Percentiles rank a stretch among this genome's conserved stretches.
Evolutionary conservation across 2,113 vertebrate species (phyloP).

Genomic region (Pongo abelii): DNA sequence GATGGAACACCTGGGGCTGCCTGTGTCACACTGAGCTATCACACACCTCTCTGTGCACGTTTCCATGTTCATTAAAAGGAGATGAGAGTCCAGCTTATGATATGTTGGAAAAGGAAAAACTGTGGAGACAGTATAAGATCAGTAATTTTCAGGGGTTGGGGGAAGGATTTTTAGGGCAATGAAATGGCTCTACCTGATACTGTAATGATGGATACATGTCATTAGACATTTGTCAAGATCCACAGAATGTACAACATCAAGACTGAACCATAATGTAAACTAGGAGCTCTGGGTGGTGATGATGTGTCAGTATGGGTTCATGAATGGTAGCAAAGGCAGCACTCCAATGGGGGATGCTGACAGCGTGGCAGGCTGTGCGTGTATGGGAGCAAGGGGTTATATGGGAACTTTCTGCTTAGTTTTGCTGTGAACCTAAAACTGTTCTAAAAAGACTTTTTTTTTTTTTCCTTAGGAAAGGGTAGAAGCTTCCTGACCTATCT

Average conservation of each 20-base stretch:
- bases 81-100: neutral
- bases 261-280: neutral
- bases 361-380: fast-evolving
- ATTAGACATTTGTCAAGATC: neutral
- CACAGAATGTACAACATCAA: too few relatives aligned
- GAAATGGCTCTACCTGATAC: neutral
- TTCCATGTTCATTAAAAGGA: neutral
- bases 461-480: neutral
- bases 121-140: too few relatives aligned
- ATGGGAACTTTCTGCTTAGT: neutral
- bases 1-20: too few relatives aligned
- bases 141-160: neutral
- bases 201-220: neutral
- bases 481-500: neutral
- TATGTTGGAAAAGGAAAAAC: neutral
- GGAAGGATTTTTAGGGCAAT: neutral
- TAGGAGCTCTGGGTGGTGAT: neutral
- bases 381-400: neutral
- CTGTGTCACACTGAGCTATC: neutral
- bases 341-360: neutral
- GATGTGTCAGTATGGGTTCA: too few relatives aligned
- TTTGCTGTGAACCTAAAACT: neutral
- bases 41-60: neutral
- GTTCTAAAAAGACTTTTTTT: neutral
- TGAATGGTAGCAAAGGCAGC: neutral